Conservation (phyloP, 2,888 invertebrate genomes). For the Orchestes rusci region DNA sequence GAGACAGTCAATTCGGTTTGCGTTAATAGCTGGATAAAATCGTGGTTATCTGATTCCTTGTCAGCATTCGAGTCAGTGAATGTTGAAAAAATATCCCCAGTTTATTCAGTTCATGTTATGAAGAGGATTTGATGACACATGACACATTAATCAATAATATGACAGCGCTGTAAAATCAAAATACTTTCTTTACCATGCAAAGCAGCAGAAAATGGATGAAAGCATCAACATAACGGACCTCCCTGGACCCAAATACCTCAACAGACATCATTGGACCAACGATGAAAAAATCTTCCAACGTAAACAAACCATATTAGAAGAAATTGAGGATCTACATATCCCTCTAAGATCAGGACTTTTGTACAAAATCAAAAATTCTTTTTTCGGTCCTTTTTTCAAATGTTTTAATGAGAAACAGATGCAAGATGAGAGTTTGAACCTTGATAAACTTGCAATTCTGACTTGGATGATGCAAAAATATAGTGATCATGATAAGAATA, state of each 20-base stretch:
- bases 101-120: too few relatives aligned
- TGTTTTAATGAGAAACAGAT: slow-evolving; percentile 32
- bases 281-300: slow-evolving; percentile 20
- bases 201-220: too few relatives aligned
- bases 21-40: slow-evolving; percentile 15
- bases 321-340: slow-evolving; percentile 14
- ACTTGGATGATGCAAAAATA: not conserved
- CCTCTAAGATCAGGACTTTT: slow-evolving; percentile 18
- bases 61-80: too few relatives aligned
- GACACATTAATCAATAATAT: too few relatives aligned
- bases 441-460: not conserved
- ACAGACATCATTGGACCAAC: slow-evolving; percentile 19
- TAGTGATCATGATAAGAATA: not conserved
- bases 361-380: slow-evolving; percentile 25
- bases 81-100: too few relatives aligned
- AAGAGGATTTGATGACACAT: too few relatives aligned
- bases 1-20: slow-evolving; percentile 22
- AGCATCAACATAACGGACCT: not conserved
- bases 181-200: too few relatives aligned
- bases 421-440: slow-evolving; percentile 23
- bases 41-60: slow-evolving; percentile 3
- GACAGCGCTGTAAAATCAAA: too few relatives aligned
- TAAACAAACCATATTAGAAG: slow-evolving; percentile 9
- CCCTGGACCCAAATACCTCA: slow-evolving; percentile 6
- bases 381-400: slow-evolving; percentile 36